A percentile compares a stretch with the other conserved stretches of the same genome.
These are phyloP conservation scores for Triplophysa bombifrons DNA, from an alignment of 2,797 vertebrate species.

Conservation along the genomic window DNA sequence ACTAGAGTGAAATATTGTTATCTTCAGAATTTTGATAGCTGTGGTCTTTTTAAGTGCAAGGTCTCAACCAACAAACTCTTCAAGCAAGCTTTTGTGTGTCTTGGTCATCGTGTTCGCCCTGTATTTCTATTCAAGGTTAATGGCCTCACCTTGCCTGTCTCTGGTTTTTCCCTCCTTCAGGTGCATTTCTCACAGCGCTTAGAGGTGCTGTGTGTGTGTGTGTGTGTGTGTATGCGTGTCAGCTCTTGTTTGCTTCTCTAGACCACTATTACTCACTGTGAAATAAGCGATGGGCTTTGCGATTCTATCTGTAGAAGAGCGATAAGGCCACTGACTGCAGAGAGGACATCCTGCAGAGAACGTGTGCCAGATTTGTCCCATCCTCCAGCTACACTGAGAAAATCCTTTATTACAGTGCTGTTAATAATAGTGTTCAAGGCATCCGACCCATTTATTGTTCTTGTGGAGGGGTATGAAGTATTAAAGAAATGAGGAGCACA, in stretches of 20 bases:
- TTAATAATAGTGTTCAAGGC: slow-evolving; percentile 30
- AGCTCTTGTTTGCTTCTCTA: slow-evolving; percentile 39
- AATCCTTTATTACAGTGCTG: slow-evolving; percentile 16
- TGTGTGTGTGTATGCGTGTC: slow-evolving; percentile 9
- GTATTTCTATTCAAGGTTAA: slow-evolving; percentile 61
- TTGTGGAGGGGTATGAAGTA: not conserved
- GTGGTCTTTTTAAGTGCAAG: slow-evolving; percentile 15
- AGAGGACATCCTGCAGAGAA: slow-evolving; percentile 45
- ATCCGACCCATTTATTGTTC: not conserved
- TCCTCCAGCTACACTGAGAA: not conserved
- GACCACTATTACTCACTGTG: slow-evolving; percentile 49
- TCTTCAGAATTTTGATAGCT: not conserved
- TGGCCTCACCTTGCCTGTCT: slow-evolving; percentile 46
- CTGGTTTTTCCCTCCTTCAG: slow-evolving; percentile 43
- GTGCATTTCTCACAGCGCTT: slow-evolving; percentile 48
- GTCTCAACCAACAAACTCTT: slow-evolving; percentile 28
- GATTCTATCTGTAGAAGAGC: slow-evolving; percentile 58
- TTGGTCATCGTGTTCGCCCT: slow-evolving; percentile 37
- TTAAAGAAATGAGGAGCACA: slow-evolving; percentile 19
- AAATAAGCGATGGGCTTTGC: slow-evolving; percentile 53
- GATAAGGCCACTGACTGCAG: slow-evolving; percentile 50
- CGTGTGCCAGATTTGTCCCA: slow-evolving; percentile 20
- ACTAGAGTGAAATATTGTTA: too few relatives aligned
- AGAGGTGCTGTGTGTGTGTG: slow-evolving; percentile 15
- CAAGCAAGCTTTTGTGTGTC: slow-evolving; percentile 8